Conservation (phyloP, 2,888 invertebrate species). For the Oxyteleia sp. region DNA sequence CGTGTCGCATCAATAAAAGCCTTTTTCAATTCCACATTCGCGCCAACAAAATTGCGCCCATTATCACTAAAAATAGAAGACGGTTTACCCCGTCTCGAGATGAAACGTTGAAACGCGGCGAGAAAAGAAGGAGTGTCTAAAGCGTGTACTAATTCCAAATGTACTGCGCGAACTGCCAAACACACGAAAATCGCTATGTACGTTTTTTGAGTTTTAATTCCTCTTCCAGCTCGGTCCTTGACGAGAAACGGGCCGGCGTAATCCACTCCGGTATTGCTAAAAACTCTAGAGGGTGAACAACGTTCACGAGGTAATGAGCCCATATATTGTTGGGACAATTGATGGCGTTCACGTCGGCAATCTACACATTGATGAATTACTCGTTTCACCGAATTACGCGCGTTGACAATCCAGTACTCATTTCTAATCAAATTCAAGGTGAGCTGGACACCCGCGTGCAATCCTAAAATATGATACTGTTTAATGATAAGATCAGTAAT, state of each 20-base stretch:
- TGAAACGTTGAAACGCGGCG: neutral
- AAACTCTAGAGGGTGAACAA: neutral
- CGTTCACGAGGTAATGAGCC: neutral
- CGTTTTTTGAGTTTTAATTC: neutral
- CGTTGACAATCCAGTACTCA: constrained; percentile 1
- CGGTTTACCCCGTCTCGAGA: constrained; percentile 6
- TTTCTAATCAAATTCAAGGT: neutral
- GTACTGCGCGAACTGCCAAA: neutral
- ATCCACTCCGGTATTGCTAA: neutral
- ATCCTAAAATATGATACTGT: neutral
- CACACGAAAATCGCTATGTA: constrained; percentile 1
- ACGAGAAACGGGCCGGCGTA: neutral
- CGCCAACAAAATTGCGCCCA: constrained; percentile 10
- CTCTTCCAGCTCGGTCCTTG: neutral
- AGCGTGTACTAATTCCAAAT: constrained; percentile 10
- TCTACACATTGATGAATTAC: neutral
- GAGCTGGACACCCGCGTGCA: neutral
- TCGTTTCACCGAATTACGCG: neutral
- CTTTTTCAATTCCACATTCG: neutral
- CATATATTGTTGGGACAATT: neutral
- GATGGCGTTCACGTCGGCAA: neutral
- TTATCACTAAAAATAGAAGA: neutral
- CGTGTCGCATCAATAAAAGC: neutral
- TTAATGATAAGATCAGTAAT: neutral
- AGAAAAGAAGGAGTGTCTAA: constrained; percentile 5